A percentile compares a stretch with the other conserved stretches of the same genome.
Evolutionary conservation across 2,113 vertebrate species (phyloP).

Genomic region (Capreolus pygargus): DNA sequence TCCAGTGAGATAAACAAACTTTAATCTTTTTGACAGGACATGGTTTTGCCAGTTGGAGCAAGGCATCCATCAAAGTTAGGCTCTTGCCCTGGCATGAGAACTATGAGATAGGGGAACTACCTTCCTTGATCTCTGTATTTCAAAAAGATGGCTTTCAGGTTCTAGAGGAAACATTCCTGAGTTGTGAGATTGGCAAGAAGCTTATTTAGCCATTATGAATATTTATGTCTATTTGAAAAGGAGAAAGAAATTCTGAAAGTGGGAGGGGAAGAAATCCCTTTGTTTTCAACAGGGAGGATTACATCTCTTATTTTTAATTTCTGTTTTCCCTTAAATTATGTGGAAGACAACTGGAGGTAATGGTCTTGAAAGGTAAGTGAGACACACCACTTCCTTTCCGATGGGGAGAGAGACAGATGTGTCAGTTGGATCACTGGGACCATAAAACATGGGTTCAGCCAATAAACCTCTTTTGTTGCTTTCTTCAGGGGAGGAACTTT

Average conservation of each 20-base stretch:
- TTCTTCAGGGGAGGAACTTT: background rate
- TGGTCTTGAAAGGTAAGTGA: background rate
- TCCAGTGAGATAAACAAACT: background rate
- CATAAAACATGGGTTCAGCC: background rate
- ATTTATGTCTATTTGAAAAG: background rate
- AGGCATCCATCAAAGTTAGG: background rate
- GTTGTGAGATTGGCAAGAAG: background rate
- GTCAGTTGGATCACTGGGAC: background rate
- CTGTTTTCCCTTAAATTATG: background rate
- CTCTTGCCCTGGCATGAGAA: background rate
- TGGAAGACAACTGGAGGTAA: background rate
- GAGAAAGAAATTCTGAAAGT: background rate
- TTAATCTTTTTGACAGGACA: background rate
- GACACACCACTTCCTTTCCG: background rate
- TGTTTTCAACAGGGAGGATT: background rate
- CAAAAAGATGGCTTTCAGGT: background rate
- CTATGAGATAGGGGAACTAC: background rate
- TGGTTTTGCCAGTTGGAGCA: background rate
- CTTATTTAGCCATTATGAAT: background rate
- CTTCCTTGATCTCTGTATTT: background rate
- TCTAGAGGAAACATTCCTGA: background rate
- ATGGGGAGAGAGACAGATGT: background rate
- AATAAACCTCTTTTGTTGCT: background rate
- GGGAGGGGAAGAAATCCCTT: background rate
- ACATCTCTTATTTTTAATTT: background rate